These are phyloP conservation scores for Cydia splendana DNA, from an alignment of 1,140 invertebrate species.

Conservation along the genomic window DNA sequence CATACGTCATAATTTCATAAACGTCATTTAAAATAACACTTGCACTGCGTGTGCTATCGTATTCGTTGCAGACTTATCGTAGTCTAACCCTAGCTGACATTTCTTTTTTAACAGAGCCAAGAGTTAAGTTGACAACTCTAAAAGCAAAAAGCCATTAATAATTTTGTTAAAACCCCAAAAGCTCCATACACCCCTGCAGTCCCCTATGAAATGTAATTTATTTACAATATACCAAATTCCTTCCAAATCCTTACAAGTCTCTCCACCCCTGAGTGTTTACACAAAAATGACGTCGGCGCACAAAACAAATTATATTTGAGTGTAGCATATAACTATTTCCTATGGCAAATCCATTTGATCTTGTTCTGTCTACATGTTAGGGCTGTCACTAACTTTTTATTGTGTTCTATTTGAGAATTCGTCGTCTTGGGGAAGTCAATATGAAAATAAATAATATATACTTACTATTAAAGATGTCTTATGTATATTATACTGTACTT, in stretches of 20 bases:
- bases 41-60: too few species aligned
- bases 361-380: slow-evolving; percentile 7
- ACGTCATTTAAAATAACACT: too few species aligned
- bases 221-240: slow-evolving; percentile 16
- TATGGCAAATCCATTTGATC: slow-evolving; percentile 18
- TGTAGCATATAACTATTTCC: slow-evolving; percentile 28
- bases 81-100: background rate
- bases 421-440: background rate
- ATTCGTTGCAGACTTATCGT: too few species aligned
- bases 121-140: background rate
- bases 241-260: slow-evolving; percentile 21
- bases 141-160: slow-evolving; percentile 20
- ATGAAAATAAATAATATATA: background rate
- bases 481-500: too few species aligned
- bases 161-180: slow-evolving; percentile 11
- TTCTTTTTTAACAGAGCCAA: background rate
- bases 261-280: slow-evolving; percentile 7
- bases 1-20: too few species aligned
- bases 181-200: background rate
- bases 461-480: background rate
- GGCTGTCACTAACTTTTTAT: slow-evolving; percentile 2
- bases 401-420: background rate
- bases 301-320: slow-evolving; percentile 31
- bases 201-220: slow-evolving; percentile 28
- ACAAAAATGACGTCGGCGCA: slow-evolving; percentile 9